Evolutionary conservation across 1,140 invertebrate genomes (phyloP).

Genomic region (Heterodera carotae): DNA sequence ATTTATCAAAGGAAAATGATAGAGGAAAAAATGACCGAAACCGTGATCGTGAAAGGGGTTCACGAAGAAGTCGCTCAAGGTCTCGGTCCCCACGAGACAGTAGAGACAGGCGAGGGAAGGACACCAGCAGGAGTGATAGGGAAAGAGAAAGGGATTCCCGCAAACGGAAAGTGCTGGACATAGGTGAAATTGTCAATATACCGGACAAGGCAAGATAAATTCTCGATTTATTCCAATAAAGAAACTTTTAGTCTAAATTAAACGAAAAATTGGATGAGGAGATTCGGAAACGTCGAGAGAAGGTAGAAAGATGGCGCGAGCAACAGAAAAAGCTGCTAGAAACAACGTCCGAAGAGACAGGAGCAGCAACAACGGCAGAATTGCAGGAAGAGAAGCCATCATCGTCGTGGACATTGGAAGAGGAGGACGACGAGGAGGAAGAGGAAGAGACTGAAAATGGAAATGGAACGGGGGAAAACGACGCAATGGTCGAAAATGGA

Average conservation of each 20-base stretch:
- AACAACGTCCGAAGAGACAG: conserved; percentile 26
- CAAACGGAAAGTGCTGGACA: conserved; percentile 24
- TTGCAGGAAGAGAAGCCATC: conserved; percentile 49
- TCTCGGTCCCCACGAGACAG: conserved; percentile 10
- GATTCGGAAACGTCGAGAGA: conserved; percentile 91
- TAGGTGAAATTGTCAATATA: conserved; percentile 32
- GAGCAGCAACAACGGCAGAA: conserved; percentile 7
- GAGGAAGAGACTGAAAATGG: conserved; percentile 71
- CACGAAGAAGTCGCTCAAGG: conserved; percentile 13
- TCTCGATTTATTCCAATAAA: neutral
- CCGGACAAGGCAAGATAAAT: conserved; percentile 22
- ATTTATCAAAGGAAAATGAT: conserved; percentile 4
- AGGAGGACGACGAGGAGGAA: conserved; percentile 66
- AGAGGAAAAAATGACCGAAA: neutral
- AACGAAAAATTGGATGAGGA: conserved; percentile 78
- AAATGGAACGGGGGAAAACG: conserved; percentile 32
- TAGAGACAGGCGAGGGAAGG: conserved; percentile 14
- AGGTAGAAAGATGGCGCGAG: conserved; percentile 86
- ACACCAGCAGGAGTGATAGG: neutral
- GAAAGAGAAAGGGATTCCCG: neutral
- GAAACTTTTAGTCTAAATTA: conserved; percentile 35
- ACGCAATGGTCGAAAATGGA: conserved; percentile 71
- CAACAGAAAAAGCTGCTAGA: conserved; percentile 72
- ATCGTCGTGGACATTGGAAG: conserved; percentile 55
- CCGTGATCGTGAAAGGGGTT: conserved; percentile 1